phyloP scores from a whole-genome alignment of 2,888 invertebrate species.

The Stegana nigrithorax region DNA sequence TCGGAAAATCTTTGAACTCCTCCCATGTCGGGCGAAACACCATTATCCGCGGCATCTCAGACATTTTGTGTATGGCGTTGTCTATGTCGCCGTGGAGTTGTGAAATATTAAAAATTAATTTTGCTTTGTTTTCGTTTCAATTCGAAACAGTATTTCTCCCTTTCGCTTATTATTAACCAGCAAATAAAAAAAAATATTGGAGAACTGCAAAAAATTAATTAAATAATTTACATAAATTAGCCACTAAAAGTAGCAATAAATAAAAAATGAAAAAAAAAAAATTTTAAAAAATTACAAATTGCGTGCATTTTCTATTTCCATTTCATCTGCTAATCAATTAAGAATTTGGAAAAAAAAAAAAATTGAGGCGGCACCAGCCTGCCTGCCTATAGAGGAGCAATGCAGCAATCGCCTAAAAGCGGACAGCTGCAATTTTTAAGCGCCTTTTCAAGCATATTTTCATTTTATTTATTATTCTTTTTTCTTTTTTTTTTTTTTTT shows the following conservation, averaged over 20 bases:
- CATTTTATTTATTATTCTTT: too few relatives aligned
- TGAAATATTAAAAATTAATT: background rate
- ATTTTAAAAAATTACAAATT: background rate
- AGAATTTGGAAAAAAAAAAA: constrained; percentile 8
- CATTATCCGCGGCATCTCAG: constrained; percentile 66
- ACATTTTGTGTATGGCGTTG: constrained; percentile 28
- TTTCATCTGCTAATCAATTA: background rate
- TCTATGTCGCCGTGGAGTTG: too few relatives aligned
- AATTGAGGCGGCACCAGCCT: constrained; percentile 13
- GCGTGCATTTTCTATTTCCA: constrained; percentile 2
- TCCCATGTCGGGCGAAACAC: constrained; percentile 95
- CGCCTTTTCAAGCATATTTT: constrained; percentile 20
- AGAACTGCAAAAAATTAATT: too few relatives aligned
- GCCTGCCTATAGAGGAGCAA: constrained; percentile 25
- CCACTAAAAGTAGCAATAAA: too few relatives aligned
- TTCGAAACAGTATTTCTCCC: too few relatives aligned
- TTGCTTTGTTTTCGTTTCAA: background rate
- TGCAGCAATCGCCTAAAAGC: background rate
- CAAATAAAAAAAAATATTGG: too few relatives aligned
- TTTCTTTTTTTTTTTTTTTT: constrained; percentile 43
- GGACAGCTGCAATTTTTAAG: constrained; percentile 50
- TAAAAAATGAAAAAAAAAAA: background rate
- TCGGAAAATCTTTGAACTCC: constrained; percentile 95
- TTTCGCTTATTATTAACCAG: too few relatives aligned
- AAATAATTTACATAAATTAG: too few relatives aligned